Evolutionary conservation across 2,113 vertebrate species (phyloP).

Genomic region (Neotragus pygmaeus): DNA sequence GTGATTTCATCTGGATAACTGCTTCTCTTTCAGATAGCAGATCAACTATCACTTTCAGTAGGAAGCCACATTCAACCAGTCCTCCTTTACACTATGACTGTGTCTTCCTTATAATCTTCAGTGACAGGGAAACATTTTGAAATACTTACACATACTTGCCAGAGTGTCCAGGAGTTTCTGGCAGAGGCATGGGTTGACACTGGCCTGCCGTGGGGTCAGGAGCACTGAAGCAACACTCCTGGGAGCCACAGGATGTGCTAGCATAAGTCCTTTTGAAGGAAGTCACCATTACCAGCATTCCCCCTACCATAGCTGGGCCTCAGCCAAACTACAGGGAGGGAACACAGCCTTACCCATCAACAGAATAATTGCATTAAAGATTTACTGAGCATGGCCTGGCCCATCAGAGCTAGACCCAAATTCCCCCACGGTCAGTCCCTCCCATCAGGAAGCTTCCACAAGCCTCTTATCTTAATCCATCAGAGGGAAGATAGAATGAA

Average conservation of each 20-base stretch:
- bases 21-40: background rate
- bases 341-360: background rate
- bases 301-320: background rate
- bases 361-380: background rate
- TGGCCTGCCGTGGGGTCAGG: background rate
- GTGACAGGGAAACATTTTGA: background rate
- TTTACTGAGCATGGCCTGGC: background rate
- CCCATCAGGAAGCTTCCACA: background rate
- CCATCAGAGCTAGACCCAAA: background rate
- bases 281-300: background rate
- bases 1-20: background rate
- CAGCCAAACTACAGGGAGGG: background rate
- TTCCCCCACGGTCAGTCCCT: background rate
- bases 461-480: background rate
- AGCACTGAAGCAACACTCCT: background rate
- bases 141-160: background rate
- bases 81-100: background rate
- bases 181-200: fast-evolving
- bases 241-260: background rate
- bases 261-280: background rate
- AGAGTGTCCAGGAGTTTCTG: background rate
- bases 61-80: background rate
- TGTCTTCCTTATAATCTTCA: background rate
- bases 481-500: background rate
- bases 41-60: background rate